phyloP scores from a whole-genome alignment of 2,113 vertebrate genomes.

The Lamprotornis superbus region DNA sequence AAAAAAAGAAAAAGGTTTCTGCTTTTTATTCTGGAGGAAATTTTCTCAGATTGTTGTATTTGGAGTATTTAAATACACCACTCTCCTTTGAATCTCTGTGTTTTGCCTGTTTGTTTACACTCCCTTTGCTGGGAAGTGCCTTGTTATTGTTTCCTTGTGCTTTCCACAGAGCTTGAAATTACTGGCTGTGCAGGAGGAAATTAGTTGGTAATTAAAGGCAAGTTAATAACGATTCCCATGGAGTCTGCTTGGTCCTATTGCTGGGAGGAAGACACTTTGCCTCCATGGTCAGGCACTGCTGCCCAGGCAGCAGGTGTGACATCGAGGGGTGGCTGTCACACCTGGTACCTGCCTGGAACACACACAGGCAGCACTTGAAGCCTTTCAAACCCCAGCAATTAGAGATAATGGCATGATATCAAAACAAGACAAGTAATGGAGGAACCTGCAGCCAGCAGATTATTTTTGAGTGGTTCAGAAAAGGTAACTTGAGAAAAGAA shows the following conservation, averaged over 20 bases:
- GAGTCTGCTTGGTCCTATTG: not conserved
- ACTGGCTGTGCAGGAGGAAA: slow-evolving; percentile 31
- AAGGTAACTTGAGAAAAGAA: not conserved
- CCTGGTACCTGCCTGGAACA: not conserved
- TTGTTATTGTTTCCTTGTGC: not conserved
- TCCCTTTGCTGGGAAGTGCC: not conserved
- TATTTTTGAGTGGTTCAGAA: not conserved
- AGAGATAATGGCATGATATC: not conserved
- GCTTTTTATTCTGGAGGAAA: not conserved
- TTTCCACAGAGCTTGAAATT: slow-evolving; percentile 31
- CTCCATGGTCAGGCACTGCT: not conserved
- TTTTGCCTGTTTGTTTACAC: not conserved
- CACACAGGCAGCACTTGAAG: not conserved
- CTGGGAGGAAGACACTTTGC: not conserved
- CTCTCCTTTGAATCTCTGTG: not conserved
- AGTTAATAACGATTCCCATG: not conserved
- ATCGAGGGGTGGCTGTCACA: not conserved
- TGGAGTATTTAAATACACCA: not conserved
- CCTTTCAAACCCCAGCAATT: not conserved
- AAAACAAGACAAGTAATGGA: not conserved
- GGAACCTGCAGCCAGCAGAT: not conserved
- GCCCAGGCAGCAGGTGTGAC: not conserved
- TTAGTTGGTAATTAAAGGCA: slow-evolving; percentile 48
- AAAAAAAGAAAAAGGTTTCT: not conserved
- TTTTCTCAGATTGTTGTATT: not conserved